These are phyloP conservation scores for Champsocephalus gunnari DNA, from an alignment of 2,797 vertebrate species.

Conservation along the genomic window DNA sequence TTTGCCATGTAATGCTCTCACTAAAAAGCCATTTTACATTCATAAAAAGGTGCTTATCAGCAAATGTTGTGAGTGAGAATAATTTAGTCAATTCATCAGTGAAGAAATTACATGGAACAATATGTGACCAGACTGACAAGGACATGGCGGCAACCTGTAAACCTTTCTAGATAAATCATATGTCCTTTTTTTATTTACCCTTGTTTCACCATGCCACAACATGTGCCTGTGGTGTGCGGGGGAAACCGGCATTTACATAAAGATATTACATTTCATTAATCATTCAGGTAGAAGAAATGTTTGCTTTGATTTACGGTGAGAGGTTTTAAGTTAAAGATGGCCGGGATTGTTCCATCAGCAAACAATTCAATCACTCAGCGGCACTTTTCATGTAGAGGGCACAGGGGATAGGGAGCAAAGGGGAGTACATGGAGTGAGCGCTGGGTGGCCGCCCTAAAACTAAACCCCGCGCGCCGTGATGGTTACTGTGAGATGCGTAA, in stretches of 20 bases:
- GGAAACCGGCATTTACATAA: constrained; percentile 51
- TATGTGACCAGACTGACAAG: constrained; percentile 45
- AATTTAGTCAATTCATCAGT: constrained; percentile 46
- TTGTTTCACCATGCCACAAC: constrained; percentile 15
- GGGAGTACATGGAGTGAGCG: constrained; percentile 14
- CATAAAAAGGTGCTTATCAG: constrained; percentile 56
- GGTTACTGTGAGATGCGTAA: too few species aligned
- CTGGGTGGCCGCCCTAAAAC: too few species aligned
- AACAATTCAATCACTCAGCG: constrained; percentile 72
- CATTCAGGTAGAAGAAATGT: constrained; percentile 53
- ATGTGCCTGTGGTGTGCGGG: constrained; percentile 8
- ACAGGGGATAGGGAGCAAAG: constrained; percentile 41
- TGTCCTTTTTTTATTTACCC: background rate
- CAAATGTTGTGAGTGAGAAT: constrained; percentile 57
- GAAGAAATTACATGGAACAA: constrained; percentile 50
- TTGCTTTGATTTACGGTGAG: constrained; percentile 73
- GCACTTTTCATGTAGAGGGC: constrained; percentile 58
- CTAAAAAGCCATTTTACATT: constrained; percentile 45
- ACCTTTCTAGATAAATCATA: constrained; percentile 30
- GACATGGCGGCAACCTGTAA: constrained; percentile 5
- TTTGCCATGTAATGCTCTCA: constrained; percentile 32
- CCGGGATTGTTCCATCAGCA: constrained; percentile 64
- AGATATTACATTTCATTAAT: constrained; percentile 69
- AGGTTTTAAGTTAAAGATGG: constrained; percentile 69
- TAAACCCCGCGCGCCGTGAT: too few species aligned